Percentiles rank a stretch among this genome's conserved stretches.
Conservation (phyloP, 1,140 invertebrate species). For the Meloidogyne floridensis region DNA sequence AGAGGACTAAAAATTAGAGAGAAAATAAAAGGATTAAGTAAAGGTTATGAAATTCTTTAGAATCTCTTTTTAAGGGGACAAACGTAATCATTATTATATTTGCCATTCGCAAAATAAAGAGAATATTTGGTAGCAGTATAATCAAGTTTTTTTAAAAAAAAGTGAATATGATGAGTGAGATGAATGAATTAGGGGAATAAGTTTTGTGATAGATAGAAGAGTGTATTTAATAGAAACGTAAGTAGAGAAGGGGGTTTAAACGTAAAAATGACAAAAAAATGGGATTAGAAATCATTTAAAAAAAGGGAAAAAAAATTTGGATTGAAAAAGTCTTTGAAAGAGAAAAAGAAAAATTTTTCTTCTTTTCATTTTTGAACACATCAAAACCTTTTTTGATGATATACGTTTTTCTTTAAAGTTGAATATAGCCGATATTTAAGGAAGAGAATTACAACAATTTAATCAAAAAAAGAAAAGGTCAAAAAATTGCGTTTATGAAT, state of each 20-base stretch:
- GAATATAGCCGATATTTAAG: no score
- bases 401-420: no score
- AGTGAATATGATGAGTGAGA: conserved; percentile 9
- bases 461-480: no score
- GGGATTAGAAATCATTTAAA: conserved; percentile 13
- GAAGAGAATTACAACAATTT: no score
- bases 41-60: no score
- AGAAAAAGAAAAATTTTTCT: not conserved
- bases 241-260: not conserved
- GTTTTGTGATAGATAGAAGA: not conserved
- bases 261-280: conserved; percentile 9
- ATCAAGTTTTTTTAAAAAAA: conserved; percentile 1
- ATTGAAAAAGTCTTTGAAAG: not conserved
- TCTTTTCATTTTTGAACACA: not conserved
- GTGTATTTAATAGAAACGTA: not conserved
- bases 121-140: not conserved
- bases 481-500: no score
- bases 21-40: no score
- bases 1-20: no score
- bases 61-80: not conserved
- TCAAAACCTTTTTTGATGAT: not conserved
- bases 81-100: not conserved
- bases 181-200: conserved; percentile 8
- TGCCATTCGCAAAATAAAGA: not conserved
- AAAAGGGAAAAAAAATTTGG: not conserved